Percentiles rank a stretch among this genome's conserved stretches.
Conservation (phyloP, 1,140 invertebrate genomes). For the Achatina immaculata region DNA sequence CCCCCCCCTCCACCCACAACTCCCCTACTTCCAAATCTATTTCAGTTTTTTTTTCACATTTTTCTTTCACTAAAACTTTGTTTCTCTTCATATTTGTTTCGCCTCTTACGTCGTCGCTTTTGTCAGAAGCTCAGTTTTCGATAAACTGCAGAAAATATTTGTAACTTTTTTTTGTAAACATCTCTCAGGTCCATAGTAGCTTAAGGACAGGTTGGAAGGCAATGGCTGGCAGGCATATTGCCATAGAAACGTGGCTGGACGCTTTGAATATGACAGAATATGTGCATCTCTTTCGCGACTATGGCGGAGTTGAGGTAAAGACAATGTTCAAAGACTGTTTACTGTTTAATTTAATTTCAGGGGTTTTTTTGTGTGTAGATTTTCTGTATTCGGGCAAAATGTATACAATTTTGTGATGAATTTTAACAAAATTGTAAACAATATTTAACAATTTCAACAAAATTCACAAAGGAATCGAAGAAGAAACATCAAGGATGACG, state of each 20-base stretch:
- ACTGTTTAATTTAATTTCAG: not conserved
- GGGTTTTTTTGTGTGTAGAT: not conserved
- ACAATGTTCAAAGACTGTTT: not conserved
- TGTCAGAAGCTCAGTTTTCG: too few species aligned
- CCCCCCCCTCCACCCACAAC: too few species aligned
- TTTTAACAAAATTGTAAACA: not conserved
- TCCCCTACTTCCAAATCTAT: too few species aligned
- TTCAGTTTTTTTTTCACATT: too few species aligned
- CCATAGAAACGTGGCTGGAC: slow-evolving; percentile 60
- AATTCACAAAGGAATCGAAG: not conserved
- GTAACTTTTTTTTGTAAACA: too few species aligned
- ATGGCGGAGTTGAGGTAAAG: slow-evolving; percentile 65
- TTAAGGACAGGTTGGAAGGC: slow-evolving; percentile 49
- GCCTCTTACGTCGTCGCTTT: too few species aligned
- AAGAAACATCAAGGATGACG: not conserved
- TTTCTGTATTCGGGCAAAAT: not conserved
- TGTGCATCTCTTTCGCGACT: slow-evolving; percentile 47
- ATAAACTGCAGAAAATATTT: too few species aligned
- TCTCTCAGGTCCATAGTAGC: too few species aligned
- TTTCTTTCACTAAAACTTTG: too few species aligned
- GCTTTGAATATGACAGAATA: slow-evolving; percentile 58
- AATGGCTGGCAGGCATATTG: slow-evolving; percentile 60
- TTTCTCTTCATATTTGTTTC: too few species aligned
- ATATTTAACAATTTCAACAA: not conserved
- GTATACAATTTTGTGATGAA: not conserved